Percentiles rank a stretch among this genome's conserved stretches.
Evolutionary conservation across 2,888 invertebrate species (phyloP).

Genomic region (Sesia apiformis): DNA sequence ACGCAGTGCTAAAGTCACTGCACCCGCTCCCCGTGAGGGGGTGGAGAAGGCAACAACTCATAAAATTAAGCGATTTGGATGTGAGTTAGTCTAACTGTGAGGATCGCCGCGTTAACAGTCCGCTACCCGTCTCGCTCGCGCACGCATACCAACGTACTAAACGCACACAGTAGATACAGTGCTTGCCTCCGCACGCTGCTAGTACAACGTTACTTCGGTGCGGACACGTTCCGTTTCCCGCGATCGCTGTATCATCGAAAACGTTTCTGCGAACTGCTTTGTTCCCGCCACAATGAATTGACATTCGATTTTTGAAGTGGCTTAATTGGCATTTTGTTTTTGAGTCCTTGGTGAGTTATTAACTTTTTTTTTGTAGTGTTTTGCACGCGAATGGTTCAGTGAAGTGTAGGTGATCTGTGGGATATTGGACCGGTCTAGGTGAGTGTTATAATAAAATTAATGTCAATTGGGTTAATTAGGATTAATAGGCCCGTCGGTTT

Average conservation of each 20-base stretch:
- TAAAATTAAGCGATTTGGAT: conserved; percentile 76
- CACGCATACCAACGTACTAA: conserved; percentile 17
- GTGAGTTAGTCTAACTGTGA: conserved; percentile 74
- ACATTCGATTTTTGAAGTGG: conserved; percentile 26
- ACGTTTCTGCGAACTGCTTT: conserved; percentile 19
- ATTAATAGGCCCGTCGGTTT: conserved; percentile 7
- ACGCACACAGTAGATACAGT: conserved; percentile 8
- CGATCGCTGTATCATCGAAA: conserved; percentile 16
- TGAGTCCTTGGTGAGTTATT: conserved; percentile 9
- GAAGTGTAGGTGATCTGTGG: conserved; percentile 20
- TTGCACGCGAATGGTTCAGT: conserved; percentile 12
- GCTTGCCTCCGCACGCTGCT: conserved; percentile 12
- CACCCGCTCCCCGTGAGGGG: conserved; percentile 46
- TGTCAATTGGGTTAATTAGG: conserved; percentile 14
- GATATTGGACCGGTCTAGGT: conserved; percentile 21
- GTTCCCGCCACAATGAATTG: conserved; percentile 43
- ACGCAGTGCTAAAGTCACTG: conserved; percentile 41
- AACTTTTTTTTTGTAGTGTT: conserved; percentile 12
- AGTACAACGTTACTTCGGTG: background rate
- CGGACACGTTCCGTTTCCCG: conserved; percentile 16
- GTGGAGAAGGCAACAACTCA: conserved; percentile 76
- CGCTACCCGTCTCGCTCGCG: conserved; percentile 44
- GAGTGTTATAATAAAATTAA: conserved; percentile 11
- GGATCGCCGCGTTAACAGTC: conserved; percentile 67
- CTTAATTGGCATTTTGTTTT: conserved; percentile 18